Conservation (phyloP, 2,888 invertebrate species). For the Abrostola triplasia region DNA sequence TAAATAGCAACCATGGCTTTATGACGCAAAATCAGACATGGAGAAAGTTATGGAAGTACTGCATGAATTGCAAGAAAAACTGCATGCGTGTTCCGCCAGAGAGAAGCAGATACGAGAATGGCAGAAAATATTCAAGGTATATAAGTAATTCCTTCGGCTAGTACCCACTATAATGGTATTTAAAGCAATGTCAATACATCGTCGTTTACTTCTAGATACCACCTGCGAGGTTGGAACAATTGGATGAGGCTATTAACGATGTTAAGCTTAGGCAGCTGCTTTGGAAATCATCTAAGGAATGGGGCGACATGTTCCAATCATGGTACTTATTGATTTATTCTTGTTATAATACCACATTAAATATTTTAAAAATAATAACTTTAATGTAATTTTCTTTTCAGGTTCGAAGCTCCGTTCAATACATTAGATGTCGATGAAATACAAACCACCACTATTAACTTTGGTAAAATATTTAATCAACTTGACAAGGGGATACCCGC, state of each 20-base stretch:
- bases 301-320: slow-evolving; percentile 90
- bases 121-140: slow-evolving; percentile 95
- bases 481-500: slow-evolving; percentile 94
- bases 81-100: slow-evolving; percentile 90
- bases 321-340: slow-evolving; percentile 85
- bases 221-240: slow-evolving; percentile 93
- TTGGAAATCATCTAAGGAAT: slow-evolving; percentile 93
- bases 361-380: not conserved
- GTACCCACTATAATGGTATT: too few relatives aligned
- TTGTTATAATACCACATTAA: not conserved
- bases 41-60: slow-evolving; percentile 90
- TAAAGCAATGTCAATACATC: not conserved
- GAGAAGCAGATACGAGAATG: slow-evolving; percentile 93
- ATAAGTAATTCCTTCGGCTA: not conserved
- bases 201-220: slow-evolving; percentile 89
- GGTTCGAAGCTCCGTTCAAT: slow-evolving; percentile 88
- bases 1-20: slow-evolving; percentile 91
- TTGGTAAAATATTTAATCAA: slow-evolving; percentile 91
- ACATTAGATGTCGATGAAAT: slow-evolving; percentile 93
- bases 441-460: slow-evolving; percentile 89
- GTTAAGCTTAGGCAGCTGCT: slow-evolving; percentile 93
- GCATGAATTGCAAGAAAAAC: slow-evolving; percentile 89
- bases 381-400: slow-evolving; percentile 45
- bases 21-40: slow-evolving; percentile 92
- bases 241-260: slow-evolving; percentile 94